Conservation (phyloP, 64 coral and sea anemone species). For the Catalaphyllia jardinei region DNA sequence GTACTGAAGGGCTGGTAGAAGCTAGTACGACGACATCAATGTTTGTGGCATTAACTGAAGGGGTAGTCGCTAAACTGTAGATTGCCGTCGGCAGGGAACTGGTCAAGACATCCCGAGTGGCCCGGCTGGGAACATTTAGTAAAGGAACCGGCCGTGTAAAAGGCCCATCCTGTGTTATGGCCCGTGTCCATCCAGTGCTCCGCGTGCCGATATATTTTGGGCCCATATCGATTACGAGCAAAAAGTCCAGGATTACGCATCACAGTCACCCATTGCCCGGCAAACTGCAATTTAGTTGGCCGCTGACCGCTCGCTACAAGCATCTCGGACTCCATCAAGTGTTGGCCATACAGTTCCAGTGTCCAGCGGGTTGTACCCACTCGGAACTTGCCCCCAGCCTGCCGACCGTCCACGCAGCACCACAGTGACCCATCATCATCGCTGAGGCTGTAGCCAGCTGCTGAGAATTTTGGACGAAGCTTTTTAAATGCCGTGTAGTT, state of each 20-base stretch:
- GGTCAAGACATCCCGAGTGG: constrained; percentile 89
- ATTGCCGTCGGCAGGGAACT: constrained; percentile 86
- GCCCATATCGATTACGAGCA: constrained; percentile 94
- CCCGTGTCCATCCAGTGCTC: constrained; percentile 96
- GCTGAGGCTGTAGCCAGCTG: constrained; percentile 64
- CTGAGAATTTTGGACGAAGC: constrained; percentile 66
- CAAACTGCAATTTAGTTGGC: constrained; percentile 90
- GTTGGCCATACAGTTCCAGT: constrained; percentile 94
- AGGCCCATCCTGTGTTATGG: constrained; percentile 71
- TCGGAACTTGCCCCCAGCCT: constrained; percentile 83
- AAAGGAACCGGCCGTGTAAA: constrained; percentile 74
- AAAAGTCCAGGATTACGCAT: constrained; percentile 97
- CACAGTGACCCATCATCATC: constrained; percentile 70
- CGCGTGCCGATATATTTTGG: constrained; percentile 65
- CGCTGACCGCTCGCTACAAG: constrained; percentile 77
- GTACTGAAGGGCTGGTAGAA: too few species aligned
- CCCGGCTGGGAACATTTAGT: constrained; percentile 58
- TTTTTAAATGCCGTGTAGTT: constrained; percentile 95
- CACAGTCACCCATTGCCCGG: constrained; percentile 88
- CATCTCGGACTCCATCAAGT: constrained; percentile 93
- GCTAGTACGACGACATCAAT: too few species aligned
- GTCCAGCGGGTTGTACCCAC: constrained; percentile 73
- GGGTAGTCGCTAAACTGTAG: constrained; percentile 75
- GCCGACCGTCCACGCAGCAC: constrained; percentile 88
- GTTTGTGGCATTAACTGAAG: not conserved